Percentiles rank a stretch among this genome's conserved stretches.
Conservation (phyloP, 92 coral and sea anemone genomes). For the Actinernus sp. region DNA sequence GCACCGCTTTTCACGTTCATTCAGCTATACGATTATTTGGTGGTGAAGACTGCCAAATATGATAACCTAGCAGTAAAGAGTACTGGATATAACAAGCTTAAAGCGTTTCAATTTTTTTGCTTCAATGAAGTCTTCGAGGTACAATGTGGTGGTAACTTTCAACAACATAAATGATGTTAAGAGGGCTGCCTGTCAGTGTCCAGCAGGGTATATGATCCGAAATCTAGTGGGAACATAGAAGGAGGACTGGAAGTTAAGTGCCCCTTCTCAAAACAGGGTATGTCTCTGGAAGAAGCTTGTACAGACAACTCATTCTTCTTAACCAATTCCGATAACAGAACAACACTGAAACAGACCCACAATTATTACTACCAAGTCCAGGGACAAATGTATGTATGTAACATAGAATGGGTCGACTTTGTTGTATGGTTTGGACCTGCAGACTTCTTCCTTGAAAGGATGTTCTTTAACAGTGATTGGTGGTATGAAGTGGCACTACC, state of each 20-base stretch:
- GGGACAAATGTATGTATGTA: constrained; percentile 60
- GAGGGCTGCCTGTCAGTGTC: constrained; percentile 66
- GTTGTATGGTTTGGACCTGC: constrained; percentile 52
- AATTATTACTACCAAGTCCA: constrained; percentile 59
- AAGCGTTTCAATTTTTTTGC: no score
- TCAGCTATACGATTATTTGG: constrained; percentile 56
- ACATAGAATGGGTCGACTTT: constrained; percentile 52
- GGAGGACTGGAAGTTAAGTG: constrained; percentile 75
- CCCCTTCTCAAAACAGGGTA: constrained; percentile 46
- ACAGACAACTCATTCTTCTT: constrained; percentile 15
- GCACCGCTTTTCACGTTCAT: constrained; percentile 41
- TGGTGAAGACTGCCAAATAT: constrained; percentile 43
- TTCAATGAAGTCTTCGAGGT: constrained; percentile 48
- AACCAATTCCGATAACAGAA: background rate
- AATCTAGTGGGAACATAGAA: constrained; percentile 11
- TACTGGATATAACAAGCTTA: constrained; percentile 50
- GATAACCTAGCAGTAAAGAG: constrained; percentile 16
- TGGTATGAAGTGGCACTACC: constrained; percentile 38
- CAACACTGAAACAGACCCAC: constrained; percentile 8
- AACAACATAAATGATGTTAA: constrained; percentile 14
- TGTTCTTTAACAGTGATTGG: constrained; percentile 24
- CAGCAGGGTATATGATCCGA: constrained; percentile 69
- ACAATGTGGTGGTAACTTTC: constrained; percentile 30
- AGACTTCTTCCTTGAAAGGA: constrained; percentile 6
- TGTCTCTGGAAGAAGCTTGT: constrained; percentile 43